Base-by-base conservation (phyloP, 2,113 vertebrate genomes). In the Hippocampus mohnikei region DNA sequence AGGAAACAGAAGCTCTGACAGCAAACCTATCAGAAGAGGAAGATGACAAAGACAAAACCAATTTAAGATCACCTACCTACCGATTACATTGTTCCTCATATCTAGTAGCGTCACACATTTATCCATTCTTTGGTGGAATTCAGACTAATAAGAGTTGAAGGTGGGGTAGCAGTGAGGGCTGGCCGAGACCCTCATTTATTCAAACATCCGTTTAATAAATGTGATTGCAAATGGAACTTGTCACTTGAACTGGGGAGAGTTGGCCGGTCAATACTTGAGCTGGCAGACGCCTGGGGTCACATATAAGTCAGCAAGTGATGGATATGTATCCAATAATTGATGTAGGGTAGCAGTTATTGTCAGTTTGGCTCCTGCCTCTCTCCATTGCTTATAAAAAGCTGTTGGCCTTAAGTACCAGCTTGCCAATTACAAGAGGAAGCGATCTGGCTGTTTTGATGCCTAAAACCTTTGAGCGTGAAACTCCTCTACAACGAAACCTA, bases 311-410 rank as follows among this genome's bases (percentile, higher is more conserved):
- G 90, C 65, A 69, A 80, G 83, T 95, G 95, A 97, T 96, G 94
- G 94, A 97, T 96, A 94, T 92, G 89, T 94, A 94, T 87, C 92
- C 95, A 88, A 93, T 94, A 95, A 95, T 91, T 90, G 90, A 93
- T 92, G 91, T 91, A 90, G 91, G 91, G 87, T 88, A 83, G 88
- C 88, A 84, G 89, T 89, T 92, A 91, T 91, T 92, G 90, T 92
- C 91, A 91, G 87, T 91, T 90, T 91, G 89, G 87, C 90, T 91
- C 85, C 84, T 79, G 89, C 87, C 89, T 79, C 89, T 86, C 89
- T 91, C 88, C 92, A 91, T 92, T 91, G 92, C 91, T 91, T 93
- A 92, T 93, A 93, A 92, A 92, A 91, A 91, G 91, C 90, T 91
- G 88, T 89, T 92, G 90, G 91, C 84, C 87, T 93, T 93, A 92